Conservation (phyloP, 2,797 vertebrate genomes). For the Macropodus opercularis region DNA sequence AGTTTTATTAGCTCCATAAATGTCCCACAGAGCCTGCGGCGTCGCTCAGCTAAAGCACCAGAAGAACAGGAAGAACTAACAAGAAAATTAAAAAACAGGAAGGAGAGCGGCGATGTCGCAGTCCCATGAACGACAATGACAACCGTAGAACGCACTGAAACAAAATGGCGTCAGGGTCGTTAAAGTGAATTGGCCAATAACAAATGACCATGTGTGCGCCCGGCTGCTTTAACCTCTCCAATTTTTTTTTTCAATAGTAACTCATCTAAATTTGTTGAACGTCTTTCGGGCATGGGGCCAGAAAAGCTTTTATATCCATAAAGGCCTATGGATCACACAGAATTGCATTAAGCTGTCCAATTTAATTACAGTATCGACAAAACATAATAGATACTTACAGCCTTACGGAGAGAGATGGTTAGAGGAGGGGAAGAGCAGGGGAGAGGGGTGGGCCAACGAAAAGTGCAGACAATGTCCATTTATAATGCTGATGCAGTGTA, state of each 20-base stretch:
- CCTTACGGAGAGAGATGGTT: conserved; percentile 65
- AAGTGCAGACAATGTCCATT: conserved; percentile 89
- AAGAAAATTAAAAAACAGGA: conserved; percentile 15
- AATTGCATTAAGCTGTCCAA: conserved; percentile 98
- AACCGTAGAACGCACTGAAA: conserved; percentile 74
- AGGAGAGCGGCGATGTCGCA: conserved; percentile 46
- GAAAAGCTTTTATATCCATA: conserved; percentile 99
- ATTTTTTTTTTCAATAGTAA: conserved; percentile 70
- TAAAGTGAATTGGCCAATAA: conserved; percentile 85
- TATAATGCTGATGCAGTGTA: conserved; percentile 85
- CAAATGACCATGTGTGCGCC: conserved; percentile 77
- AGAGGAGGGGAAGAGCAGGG: conserved; percentile 46
- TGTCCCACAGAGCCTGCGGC: conserved; percentile 77
- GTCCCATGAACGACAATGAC: conserved; percentile 53
- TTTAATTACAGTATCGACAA: conserved; percentile 99
- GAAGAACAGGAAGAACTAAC: conserved; percentile 49
- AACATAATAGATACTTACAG: conserved; percentile 97
- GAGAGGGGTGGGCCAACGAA: conserved; percentile 43
- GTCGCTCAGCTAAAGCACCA: conserved; percentile 64
- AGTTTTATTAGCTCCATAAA: conserved; percentile 82
- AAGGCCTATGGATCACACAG: conserved; percentile 96
- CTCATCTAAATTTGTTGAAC: conserved; percentile 95
- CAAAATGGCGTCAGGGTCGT: conserved; percentile 80
- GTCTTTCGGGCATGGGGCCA: conserved; percentile 91
- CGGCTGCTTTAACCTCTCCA: conserved; percentile 70